Evolutionary conservation across 2,888 invertebrate species (phyloP), one percentile per base, ranked within the genome.

Genomic region (Eudasyphora cyanicolor): DNA sequence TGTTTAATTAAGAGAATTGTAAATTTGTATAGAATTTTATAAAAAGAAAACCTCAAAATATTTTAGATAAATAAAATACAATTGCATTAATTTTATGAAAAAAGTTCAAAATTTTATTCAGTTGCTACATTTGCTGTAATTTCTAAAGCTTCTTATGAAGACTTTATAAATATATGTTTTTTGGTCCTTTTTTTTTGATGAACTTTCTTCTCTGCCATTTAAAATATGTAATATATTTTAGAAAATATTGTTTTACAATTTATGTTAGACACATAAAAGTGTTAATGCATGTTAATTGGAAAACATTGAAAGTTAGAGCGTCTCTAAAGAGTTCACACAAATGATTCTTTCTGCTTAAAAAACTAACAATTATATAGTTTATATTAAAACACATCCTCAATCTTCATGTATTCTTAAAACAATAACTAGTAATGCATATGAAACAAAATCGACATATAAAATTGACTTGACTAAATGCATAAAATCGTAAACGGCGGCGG

Each of bases 91-190:
- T 62, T 82, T 85, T 79, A 75, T 76, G 88, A 85, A 89, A 89
- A 89, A 90, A 88, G 85, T 67, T 75, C 86, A 86, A 87, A n/a
- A 87, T 88, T 88, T 89, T 77, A 87, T 88, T 89, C 85, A 86
- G 12, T 35, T 75, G 67, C 19, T 54, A 74, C n/a, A n/a, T n/a
- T n/a, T n/a, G n/a, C n/a, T n/a, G n/a, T n/a, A 73, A 77, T 27
- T 75, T 24, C 21, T 14, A 19, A 64, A 49, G 42, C 24, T 75
- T 21, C 42, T 69, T 6, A 5, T 21, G 54, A 57, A 51, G 10
- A 57, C 76, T 79, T 69, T 29, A 54, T 70, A 38, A 45, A 62
- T 79, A 24, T 5, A 38, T 19, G 27, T 19, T 32, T 38, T 57
- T 49, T 19, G 35, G 32, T 73, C 49, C 57, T 67, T 70, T 35